These are phyloP conservation scores for Alligator sinensis DNA, from an alignment of 2,113 vertebrate species.

Conservation along the genomic window DNA sequence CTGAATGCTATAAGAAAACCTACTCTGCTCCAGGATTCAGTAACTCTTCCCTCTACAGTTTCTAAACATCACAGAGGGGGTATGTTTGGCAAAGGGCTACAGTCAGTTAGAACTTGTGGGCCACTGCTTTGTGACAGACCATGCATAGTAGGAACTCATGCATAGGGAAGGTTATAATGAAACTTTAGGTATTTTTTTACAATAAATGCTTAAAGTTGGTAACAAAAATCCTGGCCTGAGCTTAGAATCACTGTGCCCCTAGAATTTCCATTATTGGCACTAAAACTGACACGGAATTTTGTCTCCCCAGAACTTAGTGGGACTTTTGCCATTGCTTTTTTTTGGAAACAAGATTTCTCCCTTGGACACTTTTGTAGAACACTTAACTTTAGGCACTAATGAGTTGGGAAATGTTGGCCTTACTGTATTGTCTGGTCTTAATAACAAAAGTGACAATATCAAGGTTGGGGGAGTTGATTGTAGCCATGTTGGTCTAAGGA, in stretches of 20 bases:
- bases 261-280: neutral
- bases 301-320: neutral
- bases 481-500: no score
- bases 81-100: neutral
- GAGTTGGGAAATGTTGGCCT: conserved; percentile 25
- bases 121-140: neutral
- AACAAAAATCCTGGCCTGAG: neutral
- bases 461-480: neutral
- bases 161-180: neutral
- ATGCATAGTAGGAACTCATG: neutral
- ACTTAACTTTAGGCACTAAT: conserved; percentile 14
- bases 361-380: neutral
- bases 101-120: accelerated
- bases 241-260: neutral
- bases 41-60: neutral
- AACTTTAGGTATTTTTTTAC: neutral
- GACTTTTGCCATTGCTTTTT: neutral
- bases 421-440: neutral
- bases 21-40: neutral
- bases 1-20: neutral
- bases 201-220: neutral
- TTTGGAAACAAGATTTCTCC: neutral
- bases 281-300: neutral
- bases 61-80: neutral
- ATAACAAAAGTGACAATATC: conserved; percentile 21